Percentiles rank a stretch among this genome's conserved stretches.
These are phyloP conservation scores for Drosophila obscura DNA, from an alignment of 1,140 invertebrate species.

Conservation along the genomic window DNA sequence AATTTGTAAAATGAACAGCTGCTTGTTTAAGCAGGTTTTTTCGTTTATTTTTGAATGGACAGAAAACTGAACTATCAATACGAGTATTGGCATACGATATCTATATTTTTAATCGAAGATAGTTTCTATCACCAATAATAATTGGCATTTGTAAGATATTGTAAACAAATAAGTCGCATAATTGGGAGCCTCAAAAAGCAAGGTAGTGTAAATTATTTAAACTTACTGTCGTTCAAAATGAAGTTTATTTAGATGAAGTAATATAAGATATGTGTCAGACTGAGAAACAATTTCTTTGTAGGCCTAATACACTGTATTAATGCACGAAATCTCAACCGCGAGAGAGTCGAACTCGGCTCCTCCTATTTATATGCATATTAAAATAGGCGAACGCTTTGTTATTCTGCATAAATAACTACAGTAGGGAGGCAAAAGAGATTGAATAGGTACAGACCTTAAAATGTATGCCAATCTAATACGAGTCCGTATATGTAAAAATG, in stretches of 20 bases:
- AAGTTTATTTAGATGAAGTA: too few relatives aligned
- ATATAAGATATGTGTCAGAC: neutral
- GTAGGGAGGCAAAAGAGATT: neutral
- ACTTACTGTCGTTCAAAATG: too few relatives aligned
- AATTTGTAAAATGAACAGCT: too few relatives aligned
- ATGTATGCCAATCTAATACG: slow-evolving; percentile 72
- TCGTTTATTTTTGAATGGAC: too few relatives aligned
- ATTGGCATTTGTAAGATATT: too few relatives aligned
- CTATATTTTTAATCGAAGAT: too few relatives aligned
- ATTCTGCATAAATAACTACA: slow-evolving; percentile 65
- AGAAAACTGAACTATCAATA: too few relatives aligned
- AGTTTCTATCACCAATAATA: too few relatives aligned
- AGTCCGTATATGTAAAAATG: slow-evolving; percentile 45
- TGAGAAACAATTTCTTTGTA: slow-evolving; percentile 1
- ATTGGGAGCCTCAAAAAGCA: too few relatives aligned
- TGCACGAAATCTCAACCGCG: neutral
- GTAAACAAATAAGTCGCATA: too few relatives aligned
- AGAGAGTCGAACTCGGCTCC: neutral
- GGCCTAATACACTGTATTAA: slow-evolving; percentile 22
- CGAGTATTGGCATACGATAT: too few relatives aligned
- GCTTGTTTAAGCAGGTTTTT: too few relatives aligned
- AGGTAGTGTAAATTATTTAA: neutral
- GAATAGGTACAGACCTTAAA: slow-evolving; percentile 35
- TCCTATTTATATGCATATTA: slow-evolving; percentile 53
- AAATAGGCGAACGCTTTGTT: slow-evolving; percentile 60